Conservation (phyloP, 1,140 invertebrate species). For the Tenebrio molitor region DNA sequence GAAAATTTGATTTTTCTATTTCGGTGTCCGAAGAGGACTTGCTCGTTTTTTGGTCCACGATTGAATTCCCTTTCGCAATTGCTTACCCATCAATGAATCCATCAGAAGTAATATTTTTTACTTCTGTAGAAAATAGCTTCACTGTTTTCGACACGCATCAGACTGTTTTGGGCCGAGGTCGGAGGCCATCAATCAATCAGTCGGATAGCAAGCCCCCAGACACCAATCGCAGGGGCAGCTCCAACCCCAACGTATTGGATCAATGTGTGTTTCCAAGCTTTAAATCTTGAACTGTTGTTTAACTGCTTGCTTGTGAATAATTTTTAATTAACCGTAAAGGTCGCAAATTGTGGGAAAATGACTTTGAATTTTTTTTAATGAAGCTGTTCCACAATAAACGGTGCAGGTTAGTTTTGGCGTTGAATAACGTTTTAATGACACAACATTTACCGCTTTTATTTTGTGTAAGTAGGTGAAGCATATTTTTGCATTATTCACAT, state of each 20-base stretch:
- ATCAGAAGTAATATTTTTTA: constrained; percentile 29
- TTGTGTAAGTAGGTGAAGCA: background rate
- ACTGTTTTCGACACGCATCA: constrained; percentile 25
- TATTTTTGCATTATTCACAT: background rate
- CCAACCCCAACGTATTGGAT: background rate
- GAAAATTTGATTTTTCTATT: constrained; percentile 32
- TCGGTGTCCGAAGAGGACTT: background rate
- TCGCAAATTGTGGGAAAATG: background rate
- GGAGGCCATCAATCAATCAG: constrained; percentile 34
- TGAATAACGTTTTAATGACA: background rate
- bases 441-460: background rate
- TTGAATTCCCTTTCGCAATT: constrained; percentile 2
- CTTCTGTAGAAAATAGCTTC: constrained; percentile 13
- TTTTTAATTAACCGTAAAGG: background rate
- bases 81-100: constrained; percentile 5
- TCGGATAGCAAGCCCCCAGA: constrained; percentile 23
- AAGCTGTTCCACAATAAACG: too few relatives aligned
- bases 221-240: constrained; percentile 1
- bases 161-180: constrained; percentile 29
- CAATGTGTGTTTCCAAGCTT: background rate
- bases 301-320: background rate
- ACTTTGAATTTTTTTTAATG: too few relatives aligned
- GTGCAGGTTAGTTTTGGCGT: background rate
- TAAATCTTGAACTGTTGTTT: background rate
- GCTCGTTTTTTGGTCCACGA: background rate